These are phyloP conservation scores for Pluvialis apricaria DNA, from an alignment of 2,113 vertebrate genomes.

Conservation along the genomic window DNA sequence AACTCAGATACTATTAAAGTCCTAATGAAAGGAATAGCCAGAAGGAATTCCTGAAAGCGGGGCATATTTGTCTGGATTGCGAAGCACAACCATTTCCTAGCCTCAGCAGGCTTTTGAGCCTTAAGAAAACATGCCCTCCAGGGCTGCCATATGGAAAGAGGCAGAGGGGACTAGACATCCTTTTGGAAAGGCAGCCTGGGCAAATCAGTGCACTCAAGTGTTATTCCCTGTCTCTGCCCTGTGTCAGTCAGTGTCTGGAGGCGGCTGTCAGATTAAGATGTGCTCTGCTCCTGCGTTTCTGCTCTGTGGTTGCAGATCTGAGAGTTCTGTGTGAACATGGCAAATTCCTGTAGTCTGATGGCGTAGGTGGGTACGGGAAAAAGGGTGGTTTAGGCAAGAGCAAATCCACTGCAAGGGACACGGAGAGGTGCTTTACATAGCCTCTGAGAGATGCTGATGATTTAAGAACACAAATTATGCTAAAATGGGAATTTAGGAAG, in stretches of 20 bases:
- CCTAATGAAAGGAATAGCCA: constrained; percentile 49
- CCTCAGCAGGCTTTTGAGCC: not conserved
- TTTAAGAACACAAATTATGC: not conserved
- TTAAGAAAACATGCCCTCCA: constrained; percentile 17
- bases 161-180: not conserved
- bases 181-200: constrained; percentile 19
- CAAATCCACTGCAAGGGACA: not conserved
- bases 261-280: not conserved
- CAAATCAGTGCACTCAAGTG: not conserved
- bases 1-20: constrained; percentile 37
- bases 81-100: not conserved
- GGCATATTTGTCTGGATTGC: not conserved
- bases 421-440: not conserved
- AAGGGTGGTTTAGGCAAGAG: not conserved
- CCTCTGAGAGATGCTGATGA: not conserved
- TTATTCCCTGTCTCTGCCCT: not conserved
- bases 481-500: not conserved
- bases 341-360: not conserved
- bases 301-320: not conserved
- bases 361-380: not conserved
- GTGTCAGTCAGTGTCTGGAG: not conserved
- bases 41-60: constrained; percentile 27
- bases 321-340: not conserved
- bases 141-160: constrained; percentile 26
- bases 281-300: not conserved